Evolutionary conservation across 1,140 invertebrate genomes (phyloP).

Genomic region (Aleiodes sp.): DNA sequence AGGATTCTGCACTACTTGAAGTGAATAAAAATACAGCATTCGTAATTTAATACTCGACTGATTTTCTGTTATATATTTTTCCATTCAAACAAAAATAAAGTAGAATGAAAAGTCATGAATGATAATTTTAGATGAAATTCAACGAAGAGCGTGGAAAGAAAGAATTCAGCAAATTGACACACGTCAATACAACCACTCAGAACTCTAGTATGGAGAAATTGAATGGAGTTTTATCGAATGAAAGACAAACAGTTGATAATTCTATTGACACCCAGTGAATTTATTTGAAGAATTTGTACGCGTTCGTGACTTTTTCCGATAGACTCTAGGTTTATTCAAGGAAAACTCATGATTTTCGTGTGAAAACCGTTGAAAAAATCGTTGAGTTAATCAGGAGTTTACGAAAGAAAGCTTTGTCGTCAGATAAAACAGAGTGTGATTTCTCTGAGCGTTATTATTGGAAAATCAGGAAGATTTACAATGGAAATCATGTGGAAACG

Average conservation of each 20-base stretch:
- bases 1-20: neutral
- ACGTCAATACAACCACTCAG: conserved; percentile 9
- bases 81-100: neutral
- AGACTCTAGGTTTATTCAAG: neutral
- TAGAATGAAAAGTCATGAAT: neutral
- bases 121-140: neutral
- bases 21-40: neutral
- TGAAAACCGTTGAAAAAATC: no score
- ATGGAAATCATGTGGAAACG: no score
- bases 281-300: neutral
- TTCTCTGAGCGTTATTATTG: no score
- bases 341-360: no score
- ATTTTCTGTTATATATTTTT: neutral
- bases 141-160: no score
- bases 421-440: no score
- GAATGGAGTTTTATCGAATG: neutral
- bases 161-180: no score
- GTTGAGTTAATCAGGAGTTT: no score
- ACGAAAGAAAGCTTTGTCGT: no score
- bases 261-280: neutral
- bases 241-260: conserved; percentile 1
- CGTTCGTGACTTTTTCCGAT: neutral
- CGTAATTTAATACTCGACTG: neutral
- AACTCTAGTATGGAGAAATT: no score
- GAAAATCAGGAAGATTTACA: no score